Conservation (phyloP, 2,113 vertebrate genomes). For the Hippocampus guttulatus region DNA sequence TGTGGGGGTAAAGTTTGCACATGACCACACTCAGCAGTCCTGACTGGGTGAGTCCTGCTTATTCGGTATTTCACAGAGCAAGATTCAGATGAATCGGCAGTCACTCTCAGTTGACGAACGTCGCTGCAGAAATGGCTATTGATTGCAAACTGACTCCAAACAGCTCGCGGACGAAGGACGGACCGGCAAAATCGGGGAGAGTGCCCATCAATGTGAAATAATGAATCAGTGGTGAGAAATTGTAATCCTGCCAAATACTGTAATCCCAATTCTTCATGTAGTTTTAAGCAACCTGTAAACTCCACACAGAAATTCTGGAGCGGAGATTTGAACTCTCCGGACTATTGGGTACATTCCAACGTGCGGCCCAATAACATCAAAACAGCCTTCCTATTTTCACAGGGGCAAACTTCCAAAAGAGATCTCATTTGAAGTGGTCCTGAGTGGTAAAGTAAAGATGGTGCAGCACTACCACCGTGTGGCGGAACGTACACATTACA, state of each 20-base stretch:
- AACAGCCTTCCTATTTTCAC: neutral
- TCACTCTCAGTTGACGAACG: neutral
- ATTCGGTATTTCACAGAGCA: conserved; percentile 31
- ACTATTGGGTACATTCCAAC: too few relatives aligned
- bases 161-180: too few relatives aligned
- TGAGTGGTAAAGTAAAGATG: neutral
- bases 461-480: conserved; percentile 42
- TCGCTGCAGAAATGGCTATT: conserved; percentile 10
- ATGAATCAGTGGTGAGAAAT: too few relatives aligned
- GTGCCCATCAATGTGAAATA: too few relatives aligned
- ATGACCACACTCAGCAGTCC: conserved; percentile 31
- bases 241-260: too few relatives aligned
- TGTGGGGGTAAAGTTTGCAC: conserved; percentile 13
- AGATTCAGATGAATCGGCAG: conserved; percentile 17
- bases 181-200: too few relatives aligned
- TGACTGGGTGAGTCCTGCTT: conserved; percentile 20
- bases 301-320: too few relatives aligned
- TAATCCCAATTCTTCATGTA: too few relatives aligned
- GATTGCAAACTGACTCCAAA: conserved; percentile 12
- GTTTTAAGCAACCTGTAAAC: too few relatives aligned
- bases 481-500: conserved; percentile 18
- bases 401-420: too few relatives aligned
- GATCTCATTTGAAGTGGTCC: neutral
- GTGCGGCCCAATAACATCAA: too few relatives aligned
- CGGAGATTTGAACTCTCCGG: too few relatives aligned